Evolutionary conservation across 2,888 invertebrate species (phyloP).

Genomic region (Eristalinus aeneus): DNA sequence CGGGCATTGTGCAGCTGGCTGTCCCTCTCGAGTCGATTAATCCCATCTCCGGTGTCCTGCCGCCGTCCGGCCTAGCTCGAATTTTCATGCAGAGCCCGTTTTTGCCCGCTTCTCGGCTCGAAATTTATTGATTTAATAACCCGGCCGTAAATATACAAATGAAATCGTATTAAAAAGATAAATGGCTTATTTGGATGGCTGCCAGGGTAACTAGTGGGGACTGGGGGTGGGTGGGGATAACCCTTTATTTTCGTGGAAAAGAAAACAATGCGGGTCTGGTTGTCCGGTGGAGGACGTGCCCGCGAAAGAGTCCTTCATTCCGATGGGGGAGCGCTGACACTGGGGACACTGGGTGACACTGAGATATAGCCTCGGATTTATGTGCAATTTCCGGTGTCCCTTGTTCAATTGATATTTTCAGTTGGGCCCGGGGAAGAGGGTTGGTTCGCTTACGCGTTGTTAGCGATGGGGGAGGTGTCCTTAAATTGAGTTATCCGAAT

Average conservation of each 20-base stretch:
- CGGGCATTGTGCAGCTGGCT: background rate
- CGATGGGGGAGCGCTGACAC: background rate
- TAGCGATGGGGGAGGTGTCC: background rate
- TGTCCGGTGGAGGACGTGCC: background rate
- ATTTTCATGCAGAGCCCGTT: conserved; percentile 22
- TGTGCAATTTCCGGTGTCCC: conserved; percentile 63
- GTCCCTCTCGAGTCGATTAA: background rate
- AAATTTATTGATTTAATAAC: conserved; percentile 73
- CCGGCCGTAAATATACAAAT: conserved; percentile 73
- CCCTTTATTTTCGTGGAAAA: conserved; percentile 23
- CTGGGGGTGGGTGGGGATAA: conserved; percentile 22
- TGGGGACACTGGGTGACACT: conserved; percentile 43
- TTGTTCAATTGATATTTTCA: conserved; percentile 61
- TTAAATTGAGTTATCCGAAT: background rate
- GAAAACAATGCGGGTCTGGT: conserved; percentile 24
- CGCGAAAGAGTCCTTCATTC: background rate
- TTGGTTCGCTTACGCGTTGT: background rate
- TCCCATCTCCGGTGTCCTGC: conserved; percentile 37
- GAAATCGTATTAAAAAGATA: conserved; percentile 73
- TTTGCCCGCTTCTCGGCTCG: conserved; percentile 23
- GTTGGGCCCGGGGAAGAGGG: conserved; percentile 9
- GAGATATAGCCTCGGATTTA: conserved; percentile 64
- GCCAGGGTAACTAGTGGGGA: conserved; percentile 46
- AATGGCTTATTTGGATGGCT: conserved; percentile 71
- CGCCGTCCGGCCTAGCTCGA: conserved; percentile 32